Evolutionary conservation across 2,797 vertebrate genomes (phyloP).

Genomic region (Rachycentron canadum): DNA sequence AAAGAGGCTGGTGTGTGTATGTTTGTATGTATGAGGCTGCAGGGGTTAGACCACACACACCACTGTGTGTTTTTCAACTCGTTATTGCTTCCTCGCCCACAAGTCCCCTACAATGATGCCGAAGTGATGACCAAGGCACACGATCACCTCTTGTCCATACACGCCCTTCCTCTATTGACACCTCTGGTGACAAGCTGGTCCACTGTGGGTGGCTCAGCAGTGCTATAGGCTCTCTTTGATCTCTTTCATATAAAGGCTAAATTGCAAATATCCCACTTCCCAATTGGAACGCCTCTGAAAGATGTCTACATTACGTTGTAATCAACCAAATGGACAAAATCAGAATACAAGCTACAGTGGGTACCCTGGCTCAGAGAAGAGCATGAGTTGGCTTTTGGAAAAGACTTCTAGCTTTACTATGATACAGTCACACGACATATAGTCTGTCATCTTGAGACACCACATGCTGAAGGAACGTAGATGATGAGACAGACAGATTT

Average conservation of each 20-base stretch:
- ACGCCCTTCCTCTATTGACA: conserved; percentile 74
- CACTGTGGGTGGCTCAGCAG: conserved; percentile 65
- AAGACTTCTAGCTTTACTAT: conserved; percentile 35
- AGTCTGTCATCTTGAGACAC: conserved; percentile 56
- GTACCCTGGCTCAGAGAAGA: conserved; percentile 24
- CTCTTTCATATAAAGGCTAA: conserved; percentile 18
- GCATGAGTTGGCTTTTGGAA: conserved; percentile 45
- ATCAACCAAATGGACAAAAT: conserved; percentile 46
- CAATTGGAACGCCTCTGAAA: conserved; percentile 24
- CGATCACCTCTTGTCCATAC: conserved; percentile 45
- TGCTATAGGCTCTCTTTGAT: conserved; percentile 47
- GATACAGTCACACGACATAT: conserved; percentile 34
- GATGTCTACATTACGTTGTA: conserved; percentile 10
- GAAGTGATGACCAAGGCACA: conserved; percentile 49
- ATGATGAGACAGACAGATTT: conserved; percentile 45
- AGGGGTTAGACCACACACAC: conserved; percentile 66
- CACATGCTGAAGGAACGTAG: conserved; percentile 43
- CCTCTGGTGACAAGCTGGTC: conserved; percentile 62
- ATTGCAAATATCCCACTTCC: conserved; percentile 28
- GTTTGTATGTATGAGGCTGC: conserved; percentile 33
- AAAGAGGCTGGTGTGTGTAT: conserved; percentile 14
- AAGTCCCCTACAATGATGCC: conserved; percentile 35
- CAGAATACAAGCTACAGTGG: conserved; percentile 37
- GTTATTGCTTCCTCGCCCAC: conserved; percentile 57
- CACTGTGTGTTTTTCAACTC: conserved; percentile 41